Conservation (phyloP, 2,113 vertebrate species). For the Vulpes lagopus region DNA sequence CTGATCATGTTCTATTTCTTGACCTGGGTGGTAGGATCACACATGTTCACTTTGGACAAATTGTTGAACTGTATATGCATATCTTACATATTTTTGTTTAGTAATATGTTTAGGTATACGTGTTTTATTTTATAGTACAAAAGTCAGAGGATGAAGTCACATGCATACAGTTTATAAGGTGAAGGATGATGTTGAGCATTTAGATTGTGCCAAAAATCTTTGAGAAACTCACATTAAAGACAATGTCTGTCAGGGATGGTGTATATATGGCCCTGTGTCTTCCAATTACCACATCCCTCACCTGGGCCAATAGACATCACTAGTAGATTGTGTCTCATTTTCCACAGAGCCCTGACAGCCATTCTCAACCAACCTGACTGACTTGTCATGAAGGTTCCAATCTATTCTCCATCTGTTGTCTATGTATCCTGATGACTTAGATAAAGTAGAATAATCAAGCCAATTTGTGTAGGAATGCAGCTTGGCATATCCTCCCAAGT, state of each 20-base stretch:
- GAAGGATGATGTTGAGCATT: neutral
- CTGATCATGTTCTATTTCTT: neutral
- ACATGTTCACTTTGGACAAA: neutral
- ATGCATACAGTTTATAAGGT: neutral
- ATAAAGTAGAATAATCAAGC: neutral
- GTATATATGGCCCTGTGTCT: neutral
- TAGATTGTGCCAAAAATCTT: neutral
- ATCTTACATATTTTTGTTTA: neutral
- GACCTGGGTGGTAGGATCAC: neutral
- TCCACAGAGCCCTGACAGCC: neutral
- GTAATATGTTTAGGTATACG: neutral
- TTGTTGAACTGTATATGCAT: neutral
- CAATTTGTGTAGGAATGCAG: neutral
- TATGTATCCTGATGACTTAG: neutral
- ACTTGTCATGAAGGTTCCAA: neutral
- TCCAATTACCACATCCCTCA: neutral
- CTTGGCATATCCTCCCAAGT: neutral
- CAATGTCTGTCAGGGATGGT: neutral
- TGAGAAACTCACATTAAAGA: neutral
- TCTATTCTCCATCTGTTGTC: neutral
- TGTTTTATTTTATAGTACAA: slow-evolving; percentile 5
- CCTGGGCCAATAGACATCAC: neutral
- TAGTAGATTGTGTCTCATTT: neutral
- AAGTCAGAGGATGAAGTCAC: neutral
- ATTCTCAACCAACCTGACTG: neutral